These are phyloP conservation scores for Eupithecia exiguata DNA, from an alignment of 2,888 invertebrate species.

Conservation along the genomic window DNA sequence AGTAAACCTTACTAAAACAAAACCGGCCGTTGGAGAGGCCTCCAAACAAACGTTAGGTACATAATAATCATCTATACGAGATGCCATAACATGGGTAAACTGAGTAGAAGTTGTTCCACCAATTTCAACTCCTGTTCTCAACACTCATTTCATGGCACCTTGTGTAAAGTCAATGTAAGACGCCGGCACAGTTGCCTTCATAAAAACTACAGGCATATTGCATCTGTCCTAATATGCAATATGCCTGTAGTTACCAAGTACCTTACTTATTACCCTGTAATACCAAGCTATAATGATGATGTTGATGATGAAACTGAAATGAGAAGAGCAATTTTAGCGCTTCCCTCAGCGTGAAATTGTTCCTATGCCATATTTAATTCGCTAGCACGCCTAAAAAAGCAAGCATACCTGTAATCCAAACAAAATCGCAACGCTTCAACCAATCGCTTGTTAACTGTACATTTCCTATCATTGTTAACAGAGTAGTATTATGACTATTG, in stretches of 20 bases:
- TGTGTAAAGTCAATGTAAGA: not conserved
- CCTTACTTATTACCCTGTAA: too few species aligned
- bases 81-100: not conserved
- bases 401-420: not conserved
- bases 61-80: not conserved
- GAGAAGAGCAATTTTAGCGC: not conserved
- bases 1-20: not conserved
- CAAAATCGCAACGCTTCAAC: conserved; percentile 58
- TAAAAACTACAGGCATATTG: not conserved
- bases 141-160: not conserved
- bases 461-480: not conserved
- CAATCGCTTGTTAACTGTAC: conserved; percentile 40
- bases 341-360: not conserved
- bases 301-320: not conserved
- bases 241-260: too few species aligned
- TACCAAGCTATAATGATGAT: too few species aligned
- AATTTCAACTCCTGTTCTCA: not conserved
- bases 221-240: not conserved
- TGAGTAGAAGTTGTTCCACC: not conserved
- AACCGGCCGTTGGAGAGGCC: not conserved
- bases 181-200: not conserved
- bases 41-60: not conserved
- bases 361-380: not conserved
- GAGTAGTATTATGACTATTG: not conserved
- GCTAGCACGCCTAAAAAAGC: not conserved